These are phyloP conservation scores for Ariopsis seemanni DNA, from an alignment of 2,113 vertebrate species.

Conservation along the genomic window DNA sequence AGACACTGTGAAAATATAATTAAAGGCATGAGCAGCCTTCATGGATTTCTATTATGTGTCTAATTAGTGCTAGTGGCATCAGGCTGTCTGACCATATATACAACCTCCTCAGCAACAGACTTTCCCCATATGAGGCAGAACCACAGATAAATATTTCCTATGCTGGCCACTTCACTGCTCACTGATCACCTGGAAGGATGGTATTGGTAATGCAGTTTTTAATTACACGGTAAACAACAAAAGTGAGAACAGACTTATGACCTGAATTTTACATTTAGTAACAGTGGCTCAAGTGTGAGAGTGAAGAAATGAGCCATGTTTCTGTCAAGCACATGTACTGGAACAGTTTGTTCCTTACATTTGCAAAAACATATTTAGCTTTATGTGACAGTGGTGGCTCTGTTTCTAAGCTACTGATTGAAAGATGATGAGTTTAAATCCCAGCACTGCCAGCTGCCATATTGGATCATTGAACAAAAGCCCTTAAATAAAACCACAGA, in stretches of 20 bases:
- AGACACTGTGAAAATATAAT: slow-evolving; percentile 42
- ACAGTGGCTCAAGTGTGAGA: not conserved
- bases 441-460: not conserved
- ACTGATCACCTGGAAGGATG: not conserved
- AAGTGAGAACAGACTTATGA: not conserved
- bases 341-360: not conserved
- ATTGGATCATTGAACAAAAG: not conserved
- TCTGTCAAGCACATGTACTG: not conserved
- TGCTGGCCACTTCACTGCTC: not conserved
- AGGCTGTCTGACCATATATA: slow-evolving; percentile 27
- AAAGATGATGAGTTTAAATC: not conserved
- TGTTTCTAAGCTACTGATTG: not conserved
- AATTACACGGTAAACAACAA: slow-evolving; percentile 7
- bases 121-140: not conserved
- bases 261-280: not conserved
- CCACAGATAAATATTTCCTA: not conserved
- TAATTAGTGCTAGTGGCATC: slow-evolving; percentile 47
- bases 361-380: not conserved
- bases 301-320: not conserved
- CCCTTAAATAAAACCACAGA: slow-evolving; percentile 2
- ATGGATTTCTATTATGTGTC: slow-evolving; percentile 46
- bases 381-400: not conserved
- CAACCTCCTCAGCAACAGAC: slow-evolving; percentile 8
- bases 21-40: slow-evolving; percentile 40
- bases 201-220: not conserved